Evolutionary conservation across 2,113 vertebrate species (phyloP), one percentile per base, ranked within the genome.

Genomic region (Dendropsophus ebraccatus): DNA sequence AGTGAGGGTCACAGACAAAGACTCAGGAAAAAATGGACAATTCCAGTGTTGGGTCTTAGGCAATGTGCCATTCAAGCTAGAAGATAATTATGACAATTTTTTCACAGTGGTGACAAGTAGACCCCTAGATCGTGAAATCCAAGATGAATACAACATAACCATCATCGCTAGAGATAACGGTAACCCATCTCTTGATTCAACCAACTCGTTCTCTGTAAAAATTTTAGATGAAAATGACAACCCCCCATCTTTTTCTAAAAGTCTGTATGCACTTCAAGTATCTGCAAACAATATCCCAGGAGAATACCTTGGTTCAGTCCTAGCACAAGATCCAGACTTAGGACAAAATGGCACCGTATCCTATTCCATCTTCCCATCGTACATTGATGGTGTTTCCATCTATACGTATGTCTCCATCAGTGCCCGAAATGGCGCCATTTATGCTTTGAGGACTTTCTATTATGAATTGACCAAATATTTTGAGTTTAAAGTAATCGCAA

Each of bases 211-310:
- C 88, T 94, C 97, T 0, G 97, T 99, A 28, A 96, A 96, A 87
- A 97, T 99, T 88, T 93, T 99, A 11, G 98, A 99, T 0, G 98
- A 99, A 91, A 99, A 99, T 0, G 98, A 99, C 92, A 99, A 99
- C 17, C 95, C 97, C 0, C 98, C 98, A 1, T 96, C 94, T 11
- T 99, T 99, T 90, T 97, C 96, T 83, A 99, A 99, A 89, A 93
- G 94, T 0, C 95, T 98, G 52, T 99, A 99, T 25, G 95, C 98
- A 67, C 94, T 99, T 83, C 98, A 99, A 90, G 97, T 99, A 52
- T 96, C 97, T 0, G 98, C 99, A 90, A 99, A 99, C 89, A 99
- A 99, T 87, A 99, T 99, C 87, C 98, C 98, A 0, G 98, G 98
- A 4, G 98, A 99, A 87, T 99, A 97, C 87, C 90, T 99, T 52